These are phyloP conservation scores for Drosophila kuntzei DNA, from an alignment of 2,888 invertebrate species.

Conservation along the genomic window DNA sequence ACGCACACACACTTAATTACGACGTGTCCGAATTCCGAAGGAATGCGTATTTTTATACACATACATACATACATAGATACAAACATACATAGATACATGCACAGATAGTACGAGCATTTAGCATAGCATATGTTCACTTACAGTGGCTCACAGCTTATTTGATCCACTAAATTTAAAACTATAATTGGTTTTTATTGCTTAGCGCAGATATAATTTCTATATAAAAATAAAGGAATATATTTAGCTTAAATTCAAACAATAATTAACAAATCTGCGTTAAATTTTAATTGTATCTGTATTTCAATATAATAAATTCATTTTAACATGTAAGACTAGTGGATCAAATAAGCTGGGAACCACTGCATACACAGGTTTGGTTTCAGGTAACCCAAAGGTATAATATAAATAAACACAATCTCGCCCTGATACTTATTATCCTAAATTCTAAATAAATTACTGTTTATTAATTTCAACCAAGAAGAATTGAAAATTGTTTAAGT, in stretches of 20 bases:
- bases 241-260: no score
- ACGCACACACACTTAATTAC: background rate
- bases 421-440: background rate
- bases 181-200: no score
- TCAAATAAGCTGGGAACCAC: no score
- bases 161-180: no score
- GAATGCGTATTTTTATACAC: slow-evolving; percentile 33
- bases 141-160: background rate
- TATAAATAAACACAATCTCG: slow-evolving; percentile 18
- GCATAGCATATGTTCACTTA: background rate
- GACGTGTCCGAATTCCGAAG: slow-evolving; percentile 32
- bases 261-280: no score
- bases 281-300: no score
- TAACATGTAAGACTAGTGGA: no score
- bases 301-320: no score
- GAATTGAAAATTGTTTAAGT: background rate
- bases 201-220: no score
- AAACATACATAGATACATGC: background rate
- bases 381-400: slow-evolving; percentile 31
- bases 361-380: slow-evolving; percentile 12
- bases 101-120: background rate
- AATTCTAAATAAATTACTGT: background rate
- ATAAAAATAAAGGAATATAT: no score
- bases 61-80: background rate
- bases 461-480: background rate